A percentile compares a stretch with the other conserved stretches of the same genome.
These are phyloP conservation scores for Encarsia formosa DNA, from an alignment of 2,888 invertebrate species.

Conservation along the genomic window DNA sequence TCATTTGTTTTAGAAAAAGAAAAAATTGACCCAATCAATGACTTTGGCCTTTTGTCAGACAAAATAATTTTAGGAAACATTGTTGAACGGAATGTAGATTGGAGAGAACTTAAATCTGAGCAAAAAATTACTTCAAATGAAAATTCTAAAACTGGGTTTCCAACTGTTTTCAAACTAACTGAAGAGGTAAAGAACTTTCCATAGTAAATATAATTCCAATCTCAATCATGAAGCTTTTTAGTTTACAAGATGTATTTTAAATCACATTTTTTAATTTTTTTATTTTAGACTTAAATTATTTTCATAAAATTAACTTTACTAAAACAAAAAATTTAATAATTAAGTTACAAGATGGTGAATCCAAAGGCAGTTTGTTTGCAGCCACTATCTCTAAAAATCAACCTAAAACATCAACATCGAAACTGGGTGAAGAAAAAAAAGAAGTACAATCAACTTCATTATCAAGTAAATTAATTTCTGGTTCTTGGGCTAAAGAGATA, in stretches of 20 bases:
- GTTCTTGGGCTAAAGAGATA: slow-evolving; percentile 55
- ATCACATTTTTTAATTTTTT: too few relatives aligned
- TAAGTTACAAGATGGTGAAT: slow-evolving; percentile 7
- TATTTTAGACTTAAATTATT: too few relatives aligned
- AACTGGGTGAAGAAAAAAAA: slow-evolving; percentile 21
- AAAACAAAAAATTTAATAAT: slow-evolving; percentile 1
- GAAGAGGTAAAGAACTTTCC: slow-evolving; percentile 19
- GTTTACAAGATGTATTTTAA: too few relatives aligned
- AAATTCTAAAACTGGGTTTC: slow-evolving; percentile 38
- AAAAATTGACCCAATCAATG: slow-evolving; percentile 19
- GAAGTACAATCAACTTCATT: not conserved
- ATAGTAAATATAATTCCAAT: too few relatives aligned
- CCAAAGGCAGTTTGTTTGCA: slow-evolving; percentile 38
- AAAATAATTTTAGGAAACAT: slow-evolving; percentile 44
- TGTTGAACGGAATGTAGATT: slow-evolving; percentile 39
- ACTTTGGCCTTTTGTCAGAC: slow-evolving; percentile 23
- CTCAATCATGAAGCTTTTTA: too few relatives aligned
- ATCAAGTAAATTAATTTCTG: slow-evolving; percentile 36
- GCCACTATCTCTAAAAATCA: slow-evolving; percentile 12
- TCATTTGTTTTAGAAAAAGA: too few relatives aligned
- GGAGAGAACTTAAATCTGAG: slow-evolving; percentile 10
- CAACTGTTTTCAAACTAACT: slow-evolving; percentile 36
- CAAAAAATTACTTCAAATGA: slow-evolving; percentile 3
- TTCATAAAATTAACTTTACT: not conserved
- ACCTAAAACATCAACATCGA: not conserved